Percentiles rank a stretch among this genome's conserved stretches.
Evolutionary conservation across 2,797 vertebrate species (phyloP).

Genomic region (Acanthopagrus latus): DNA sequence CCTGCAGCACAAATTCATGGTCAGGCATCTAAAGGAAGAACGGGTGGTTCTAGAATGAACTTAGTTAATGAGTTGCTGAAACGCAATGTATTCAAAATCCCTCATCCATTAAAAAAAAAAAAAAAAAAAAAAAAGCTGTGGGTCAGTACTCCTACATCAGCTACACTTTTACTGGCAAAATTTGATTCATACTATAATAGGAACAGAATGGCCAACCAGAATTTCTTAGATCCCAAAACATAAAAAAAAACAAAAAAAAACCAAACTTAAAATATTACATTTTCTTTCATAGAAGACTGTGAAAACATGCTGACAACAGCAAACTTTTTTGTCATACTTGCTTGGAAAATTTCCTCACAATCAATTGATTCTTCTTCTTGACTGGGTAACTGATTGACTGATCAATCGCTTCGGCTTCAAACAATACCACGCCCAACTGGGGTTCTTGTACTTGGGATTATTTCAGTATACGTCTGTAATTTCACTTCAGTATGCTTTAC

Average conservation of each 20-base stretch:
- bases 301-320: neutral
- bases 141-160: neutral
- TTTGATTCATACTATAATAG: neutral
- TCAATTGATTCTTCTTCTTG: neutral
- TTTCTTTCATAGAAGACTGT: neutral
- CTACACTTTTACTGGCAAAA: neutral
- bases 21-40: constrained; percentile 38
- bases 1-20: constrained; percentile 65
- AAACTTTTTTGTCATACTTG: too few species aligned
- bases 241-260: too few species aligned
- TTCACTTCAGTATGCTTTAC: too few species aligned
- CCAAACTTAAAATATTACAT: neutral
- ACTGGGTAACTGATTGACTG: neutral
- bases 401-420: neutral
- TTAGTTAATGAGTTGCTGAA: neutral
- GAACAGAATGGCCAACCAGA: neutral
- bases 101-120: neutral
- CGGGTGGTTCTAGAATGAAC: neutral
- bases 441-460: too few species aligned
- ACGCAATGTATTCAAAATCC: neutral
- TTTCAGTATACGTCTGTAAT: too few species aligned
- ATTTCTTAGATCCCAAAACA: too few species aligned
- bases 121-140: neutral
- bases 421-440: neutral
- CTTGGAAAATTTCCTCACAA: too few species aligned